phyloP scores from a whole-genome alignment of 2,113 vertebrate genomes.

The Myrmecophaga tridactyla region DNA sequence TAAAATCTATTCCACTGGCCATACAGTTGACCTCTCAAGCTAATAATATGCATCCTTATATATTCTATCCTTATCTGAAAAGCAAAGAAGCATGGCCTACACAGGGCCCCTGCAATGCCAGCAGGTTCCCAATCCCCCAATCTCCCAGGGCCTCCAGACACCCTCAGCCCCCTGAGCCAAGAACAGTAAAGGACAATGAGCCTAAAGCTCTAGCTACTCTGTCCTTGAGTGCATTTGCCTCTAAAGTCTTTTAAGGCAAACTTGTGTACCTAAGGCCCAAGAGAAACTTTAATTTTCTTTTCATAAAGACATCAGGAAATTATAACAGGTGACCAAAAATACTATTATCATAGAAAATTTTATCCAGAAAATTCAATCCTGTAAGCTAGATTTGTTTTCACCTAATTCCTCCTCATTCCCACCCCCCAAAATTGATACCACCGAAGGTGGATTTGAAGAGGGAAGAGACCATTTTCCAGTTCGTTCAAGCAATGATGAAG shows the following conservation, averaged over 20 bases:
- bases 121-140: too few relatives aligned
- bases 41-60: background rate
- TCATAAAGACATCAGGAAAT: background rate
- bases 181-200: background rate
- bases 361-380: background rate
- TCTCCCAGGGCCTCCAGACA: background rate
- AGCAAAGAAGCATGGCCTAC: background rate
- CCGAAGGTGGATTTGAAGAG: background rate
- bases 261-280: background rate
- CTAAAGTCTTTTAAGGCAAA: background rate
- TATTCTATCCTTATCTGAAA: background rate
- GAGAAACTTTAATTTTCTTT: background rate
- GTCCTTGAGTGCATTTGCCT: accelerated
- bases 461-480: accelerated
- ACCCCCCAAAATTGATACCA: background rate
- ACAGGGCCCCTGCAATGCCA: too few relatives aligned
- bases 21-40: background rate
- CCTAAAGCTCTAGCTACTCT: too few relatives aligned
- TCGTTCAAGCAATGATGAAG: accelerated
- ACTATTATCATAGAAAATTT: background rate
- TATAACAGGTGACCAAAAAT: background rate
- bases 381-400: background rate
- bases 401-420: too few relatives aligned
- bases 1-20: background rate
- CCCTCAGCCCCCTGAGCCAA: background rate